Conservation (phyloP, 2,113 vertebrate species). For the Euleptes europaea region DNA sequence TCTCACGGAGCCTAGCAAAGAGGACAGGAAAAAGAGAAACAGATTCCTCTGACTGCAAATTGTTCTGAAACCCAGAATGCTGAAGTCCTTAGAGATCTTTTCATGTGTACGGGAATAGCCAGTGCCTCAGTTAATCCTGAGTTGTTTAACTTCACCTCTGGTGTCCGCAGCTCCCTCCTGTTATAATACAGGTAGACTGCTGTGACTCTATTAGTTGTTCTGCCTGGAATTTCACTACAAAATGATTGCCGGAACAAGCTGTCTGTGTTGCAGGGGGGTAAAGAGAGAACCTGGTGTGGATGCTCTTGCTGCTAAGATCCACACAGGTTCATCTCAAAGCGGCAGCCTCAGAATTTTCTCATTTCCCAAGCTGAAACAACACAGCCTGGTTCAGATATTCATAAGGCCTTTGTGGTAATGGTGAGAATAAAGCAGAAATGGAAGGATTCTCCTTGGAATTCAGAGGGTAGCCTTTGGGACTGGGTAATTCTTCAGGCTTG, state of each 20-base stretch:
- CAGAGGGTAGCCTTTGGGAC: constrained; percentile 5
- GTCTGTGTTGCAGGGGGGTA: constrained; percentile 12
- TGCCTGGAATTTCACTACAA: constrained; percentile 56
- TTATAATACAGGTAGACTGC: constrained; percentile 50
- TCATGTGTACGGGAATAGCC: constrained; percentile 16
- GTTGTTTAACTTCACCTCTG: constrained; percentile 55
- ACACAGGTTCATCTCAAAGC: constrained; percentile 27
- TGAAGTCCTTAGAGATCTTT: constrained; percentile 33
- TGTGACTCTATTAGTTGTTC: constrained; percentile 61
- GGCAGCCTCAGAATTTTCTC: constrained; percentile 11
- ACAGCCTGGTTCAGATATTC: constrained; percentile 31
- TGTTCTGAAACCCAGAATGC: constrained; percentile 36
- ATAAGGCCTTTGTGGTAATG: not conserved
- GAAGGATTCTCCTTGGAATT: not conserved
- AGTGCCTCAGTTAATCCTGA: constrained; percentile 45
- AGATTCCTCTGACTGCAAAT: not conserved
- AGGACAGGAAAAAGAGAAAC: not conserved
- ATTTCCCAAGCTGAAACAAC: constrained; percentile 14
- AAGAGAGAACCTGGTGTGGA: constrained; percentile 19
- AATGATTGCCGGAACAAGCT: constrained; percentile 57
- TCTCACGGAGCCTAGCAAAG: constrained; percentile 11
- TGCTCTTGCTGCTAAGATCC: constrained; percentile 7
- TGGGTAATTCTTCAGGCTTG: constrained; percentile 1
- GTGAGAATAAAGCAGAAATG: constrained; percentile 14
- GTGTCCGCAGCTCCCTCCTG: constrained; percentile 46